Base-by-base conservation (phyloP, 2,888 invertebrate genomes). In the Cantharis rustica region DNA sequence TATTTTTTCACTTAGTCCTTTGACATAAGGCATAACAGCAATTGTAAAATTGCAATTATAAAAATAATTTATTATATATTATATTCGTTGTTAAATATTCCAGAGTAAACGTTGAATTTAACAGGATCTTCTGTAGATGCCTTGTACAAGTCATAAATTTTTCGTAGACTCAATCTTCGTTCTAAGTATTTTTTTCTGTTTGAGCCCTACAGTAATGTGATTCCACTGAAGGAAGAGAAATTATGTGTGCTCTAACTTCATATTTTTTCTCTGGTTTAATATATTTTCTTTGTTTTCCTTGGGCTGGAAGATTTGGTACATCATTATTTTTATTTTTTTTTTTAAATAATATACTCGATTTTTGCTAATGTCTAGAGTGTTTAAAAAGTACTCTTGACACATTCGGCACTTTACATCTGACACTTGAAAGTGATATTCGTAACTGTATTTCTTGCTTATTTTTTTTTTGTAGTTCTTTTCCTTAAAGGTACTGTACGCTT, bases 41-140 rank as follows among this genome's bases (percentile, higher is more conserved):
- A n/a, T n/a, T n/a, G n/a, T n/a, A n/a, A n/a, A n/a, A n/a, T n/a
- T n/a, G n/a, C n/a, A n/a, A n/a, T n/a, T n/a, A n/a, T n/a, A n/a
- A n/a, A n/a, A n/a, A n/a, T n/a, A n/a, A n/a, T n/a, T n/a, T n/a
- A n/a, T n/a, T n/a, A n/a, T 68, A 83, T 82, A 80, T 86, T 85
- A 74, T 82, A 85, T 78, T 84, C 81, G 16, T 73, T 80, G 75
- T 82, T 82, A 73, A 85, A 85, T 79, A 84, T 83, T 26, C 81
- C 79, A 23, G 79, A 68, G 77, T 82, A 84, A 27, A 79, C 79
- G 74, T 82, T 64, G 64, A 17, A 11, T 64, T 64, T 64, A 64
- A 17, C 17, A 16, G 64, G 64, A 16, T 64, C 64, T 64, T 64
- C 64, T 64, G 16, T 16, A 64, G 5, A 64, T 64, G 16, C 2